Percentiles rank a stretch among this genome's conserved stretches.
phyloP scores from a whole-genome alignment of 1,140 invertebrate genomes.

The Pachypeltis micranthus region DNA sequence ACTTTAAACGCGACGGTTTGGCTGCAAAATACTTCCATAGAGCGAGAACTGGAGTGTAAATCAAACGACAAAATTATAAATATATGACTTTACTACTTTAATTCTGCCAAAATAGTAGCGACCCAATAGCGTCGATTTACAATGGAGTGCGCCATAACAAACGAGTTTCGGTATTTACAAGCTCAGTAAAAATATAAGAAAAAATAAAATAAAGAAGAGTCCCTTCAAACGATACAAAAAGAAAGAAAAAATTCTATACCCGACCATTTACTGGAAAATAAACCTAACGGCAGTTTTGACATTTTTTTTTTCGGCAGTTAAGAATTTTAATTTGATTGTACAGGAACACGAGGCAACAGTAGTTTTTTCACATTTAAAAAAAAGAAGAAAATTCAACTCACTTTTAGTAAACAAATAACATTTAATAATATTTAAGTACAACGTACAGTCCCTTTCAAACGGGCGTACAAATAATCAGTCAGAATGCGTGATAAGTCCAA shows the following conservation, averaged over 20 bases:
- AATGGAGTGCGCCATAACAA: slow-evolving; percentile 15
- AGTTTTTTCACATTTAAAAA: neutral
- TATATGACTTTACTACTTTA: slow-evolving; percentile 9
- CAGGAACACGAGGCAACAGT: slow-evolving; percentile 4
- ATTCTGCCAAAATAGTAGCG: slow-evolving; percentile 15
- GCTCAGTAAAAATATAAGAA: neutral
- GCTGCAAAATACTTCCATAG: neutral
- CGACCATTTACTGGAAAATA: neutral
- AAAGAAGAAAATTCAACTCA: neutral
- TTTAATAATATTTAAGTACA: neutral
- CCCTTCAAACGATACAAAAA: neutral
- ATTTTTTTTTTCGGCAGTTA: neutral
- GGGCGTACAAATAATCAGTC: slow-evolving; percentile 12
- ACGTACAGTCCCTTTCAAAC: neutral
- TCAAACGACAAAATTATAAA: neutral
- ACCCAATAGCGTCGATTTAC: slow-evolving; percentile 5
- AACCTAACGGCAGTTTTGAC: slow-evolving; percentile 10
- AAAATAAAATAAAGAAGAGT: neutral
- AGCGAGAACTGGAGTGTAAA: too few species aligned
- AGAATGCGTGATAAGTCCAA: slow-evolving; percentile 11
- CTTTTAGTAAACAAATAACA: neutral
- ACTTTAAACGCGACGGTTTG: neutral
- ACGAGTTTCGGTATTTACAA: slow-evolving; percentile 8
- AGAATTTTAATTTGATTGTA: neutral
- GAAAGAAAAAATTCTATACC: neutral